Evolutionary conservation across 2,113 vertebrate genomes (phyloP).

Genomic region (Mormyrus iriodes): DNA sequence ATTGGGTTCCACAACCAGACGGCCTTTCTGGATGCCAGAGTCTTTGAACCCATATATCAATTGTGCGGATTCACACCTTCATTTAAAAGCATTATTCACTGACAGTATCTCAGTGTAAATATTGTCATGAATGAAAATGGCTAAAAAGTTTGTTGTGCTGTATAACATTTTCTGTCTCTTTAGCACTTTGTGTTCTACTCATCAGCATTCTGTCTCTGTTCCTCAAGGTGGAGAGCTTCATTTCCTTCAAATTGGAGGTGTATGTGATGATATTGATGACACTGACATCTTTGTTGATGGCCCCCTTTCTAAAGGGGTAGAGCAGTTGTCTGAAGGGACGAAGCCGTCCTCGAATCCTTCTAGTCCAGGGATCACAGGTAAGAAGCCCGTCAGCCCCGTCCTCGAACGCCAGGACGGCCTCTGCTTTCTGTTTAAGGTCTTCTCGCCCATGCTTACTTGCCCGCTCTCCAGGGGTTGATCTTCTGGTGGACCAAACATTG

Average conservation of each 20-base stretch:
- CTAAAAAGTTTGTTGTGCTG: background rate
- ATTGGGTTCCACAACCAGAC: background rate
- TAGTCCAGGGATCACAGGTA: constrained; percentile 94
- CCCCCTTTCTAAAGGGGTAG: constrained; percentile 85
- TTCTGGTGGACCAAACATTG: constrained; percentile 88
- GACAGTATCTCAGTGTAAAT: background rate
- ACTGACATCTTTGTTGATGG: constrained; percentile 95
- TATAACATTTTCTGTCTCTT: background rate
- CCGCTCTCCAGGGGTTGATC: constrained; percentile 75
- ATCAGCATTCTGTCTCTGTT: background rate
- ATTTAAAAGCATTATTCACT: background rate
- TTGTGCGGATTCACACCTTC: background rate
- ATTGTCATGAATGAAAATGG: background rate
- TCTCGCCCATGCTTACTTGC: background rate
- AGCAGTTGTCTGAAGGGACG: constrained; percentile 82
- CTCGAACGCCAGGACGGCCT: background rate
- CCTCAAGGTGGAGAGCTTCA: constrained; percentile 93
- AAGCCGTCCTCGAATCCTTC: constrained; percentile 91
- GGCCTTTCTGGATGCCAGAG: background rate
- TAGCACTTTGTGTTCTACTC: background rate
- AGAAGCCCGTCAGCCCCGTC: background rate
- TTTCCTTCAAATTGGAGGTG: constrained; percentile 99
- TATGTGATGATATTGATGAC: constrained; percentile 92
- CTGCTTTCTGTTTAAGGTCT: background rate
- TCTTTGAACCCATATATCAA: background rate